Conservation (phyloP, 1,140 invertebrate genomes). For the Euschistus heros region DNA sequence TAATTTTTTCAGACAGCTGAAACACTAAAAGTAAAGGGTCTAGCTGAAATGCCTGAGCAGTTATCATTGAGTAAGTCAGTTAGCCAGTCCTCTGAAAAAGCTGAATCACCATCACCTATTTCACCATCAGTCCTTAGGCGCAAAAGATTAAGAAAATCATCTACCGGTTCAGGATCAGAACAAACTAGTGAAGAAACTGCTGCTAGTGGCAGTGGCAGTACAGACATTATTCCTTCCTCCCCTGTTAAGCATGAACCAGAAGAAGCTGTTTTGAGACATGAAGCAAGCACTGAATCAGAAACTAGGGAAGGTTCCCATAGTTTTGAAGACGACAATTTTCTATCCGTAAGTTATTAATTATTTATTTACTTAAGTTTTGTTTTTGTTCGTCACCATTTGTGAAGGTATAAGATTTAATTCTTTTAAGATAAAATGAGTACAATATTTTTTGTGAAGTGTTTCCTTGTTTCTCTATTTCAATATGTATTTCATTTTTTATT, state of each 20-base stretch:
- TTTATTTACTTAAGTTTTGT: too few relatives aligned
- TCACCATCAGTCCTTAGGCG: conserved; percentile 34
- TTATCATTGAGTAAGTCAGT: conserved; percentile 28
- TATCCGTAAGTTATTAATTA: conserved; percentile 33
- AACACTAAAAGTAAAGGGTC: conserved; percentile 74
- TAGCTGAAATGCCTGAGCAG: conserved; percentile 67
- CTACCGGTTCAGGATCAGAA: conserved; percentile 48
- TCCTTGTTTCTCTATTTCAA: too few relatives aligned
- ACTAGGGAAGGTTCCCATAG: conserved; percentile 39
- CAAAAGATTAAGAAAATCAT: conserved; percentile 59
- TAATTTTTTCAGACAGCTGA: conserved; percentile 54
- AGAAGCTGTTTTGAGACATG: conserved; percentile 31
- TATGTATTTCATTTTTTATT: too few relatives aligned
- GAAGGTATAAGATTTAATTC: neutral
- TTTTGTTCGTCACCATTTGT: too few relatives aligned
- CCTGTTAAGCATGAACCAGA: conserved; percentile 29
- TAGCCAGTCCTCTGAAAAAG: conserved; percentile 24
- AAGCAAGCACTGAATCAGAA: conserved; percentile 33
- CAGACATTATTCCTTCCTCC: conserved; percentile 38
- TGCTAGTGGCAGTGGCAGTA: conserved; percentile 32
- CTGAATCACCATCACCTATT: conserved; percentile 22
- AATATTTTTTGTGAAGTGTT: too few relatives aligned
- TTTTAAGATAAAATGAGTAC: too few relatives aligned
- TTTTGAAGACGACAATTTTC: conserved; percentile 36
- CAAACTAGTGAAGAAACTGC: conserved; percentile 27